A percentile compares a stretch with the other conserved stretches of the same genome.
phyloP scores from a whole-genome alignment of 2,797 vertebrate species.

The Tenualosa ilisha region DNA sequence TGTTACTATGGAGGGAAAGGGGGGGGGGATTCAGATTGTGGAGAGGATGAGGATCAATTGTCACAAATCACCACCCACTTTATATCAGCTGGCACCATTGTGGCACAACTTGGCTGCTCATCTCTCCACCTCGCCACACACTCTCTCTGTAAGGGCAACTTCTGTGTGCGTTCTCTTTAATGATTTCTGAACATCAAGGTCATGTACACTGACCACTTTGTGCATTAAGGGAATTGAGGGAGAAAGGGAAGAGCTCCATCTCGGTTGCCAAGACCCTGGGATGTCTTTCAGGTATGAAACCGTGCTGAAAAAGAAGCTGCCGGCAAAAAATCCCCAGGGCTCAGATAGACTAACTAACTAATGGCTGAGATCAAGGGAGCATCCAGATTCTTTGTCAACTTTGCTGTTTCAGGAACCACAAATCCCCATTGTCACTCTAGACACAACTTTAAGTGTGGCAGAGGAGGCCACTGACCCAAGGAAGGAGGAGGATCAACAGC shows the following conservation, averaged over 20 bases:
- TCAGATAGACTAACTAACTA: conserved; percentile 33
- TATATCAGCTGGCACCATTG: neutral
- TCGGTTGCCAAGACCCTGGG: conserved; percentile 3
- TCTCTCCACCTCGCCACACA: neutral
- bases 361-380: conserved; percentile 32
- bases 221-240: conserved; percentile 32
- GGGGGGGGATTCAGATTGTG: no score
- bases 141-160: conserved; percentile 20
- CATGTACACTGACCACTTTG: conserved; percentile 16
- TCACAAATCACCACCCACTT: conserved; percentile 16
- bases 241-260: conserved; percentile 14
- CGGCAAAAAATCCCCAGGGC: neutral
- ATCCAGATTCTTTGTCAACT: neutral
- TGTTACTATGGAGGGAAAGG: neutral
- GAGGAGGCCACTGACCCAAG: neutral
- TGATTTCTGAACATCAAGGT: conserved; percentile 34
- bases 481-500: neutral
- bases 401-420: neutral
- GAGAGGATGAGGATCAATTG: neutral
- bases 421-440: conserved; percentile 20
- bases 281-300: conserved; percentile 22
- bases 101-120: neutral
- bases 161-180: conserved; percentile 23
- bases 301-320: neutral
- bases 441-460: neutral